A percentile compares a stretch with the other conserved stretches of the same genome.
Evolutionary conservation across 2,888 invertebrate species (phyloP).

Genomic region (Melikaiella ostensackeni): DNA sequence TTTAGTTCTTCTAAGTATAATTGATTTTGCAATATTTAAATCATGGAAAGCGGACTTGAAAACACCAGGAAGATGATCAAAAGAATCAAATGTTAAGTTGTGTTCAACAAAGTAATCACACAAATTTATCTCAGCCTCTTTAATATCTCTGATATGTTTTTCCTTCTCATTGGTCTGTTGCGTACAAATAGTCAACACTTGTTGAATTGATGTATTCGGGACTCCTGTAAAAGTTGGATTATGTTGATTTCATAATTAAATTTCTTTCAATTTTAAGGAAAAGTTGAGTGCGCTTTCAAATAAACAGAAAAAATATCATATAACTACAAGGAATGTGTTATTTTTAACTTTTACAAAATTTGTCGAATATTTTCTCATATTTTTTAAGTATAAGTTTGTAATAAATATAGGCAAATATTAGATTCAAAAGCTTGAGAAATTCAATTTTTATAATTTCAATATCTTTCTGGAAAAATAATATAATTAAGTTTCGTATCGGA

Average conservation of each 20-base stretch:
- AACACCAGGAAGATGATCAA: constrained; percentile 17
- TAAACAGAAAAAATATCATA: background rate
- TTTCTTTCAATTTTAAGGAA: background rate
- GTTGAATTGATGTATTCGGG: background rate
- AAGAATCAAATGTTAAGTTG: constrained; percentile 20
- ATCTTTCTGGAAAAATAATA: too few species aligned
- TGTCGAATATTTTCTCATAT: too few species aligned
- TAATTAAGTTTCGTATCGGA: too few species aligned
- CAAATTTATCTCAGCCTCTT: too few species aligned
- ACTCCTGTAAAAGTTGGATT: constrained; percentile 7
- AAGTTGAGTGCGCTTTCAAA: background rate
- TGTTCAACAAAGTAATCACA: constrained; percentile 32
- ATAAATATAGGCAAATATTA: too few species aligned
- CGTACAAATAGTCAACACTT: too few species aligned
- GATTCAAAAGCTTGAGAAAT: too few species aligned
- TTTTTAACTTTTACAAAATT: background rate
- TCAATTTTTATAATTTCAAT: too few species aligned
- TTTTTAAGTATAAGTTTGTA: too few species aligned
- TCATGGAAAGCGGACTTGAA: too few species aligned
- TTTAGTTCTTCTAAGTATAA: constrained; percentile 40
- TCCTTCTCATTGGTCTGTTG: background rate
- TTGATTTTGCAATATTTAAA: too few species aligned
- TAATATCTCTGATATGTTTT: background rate
- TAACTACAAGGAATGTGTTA: background rate
- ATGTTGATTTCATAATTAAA: background rate